Conservation (phyloP, 2,113 vertebrate species). For the Rhinolophus ferrumequinum region DNA sequence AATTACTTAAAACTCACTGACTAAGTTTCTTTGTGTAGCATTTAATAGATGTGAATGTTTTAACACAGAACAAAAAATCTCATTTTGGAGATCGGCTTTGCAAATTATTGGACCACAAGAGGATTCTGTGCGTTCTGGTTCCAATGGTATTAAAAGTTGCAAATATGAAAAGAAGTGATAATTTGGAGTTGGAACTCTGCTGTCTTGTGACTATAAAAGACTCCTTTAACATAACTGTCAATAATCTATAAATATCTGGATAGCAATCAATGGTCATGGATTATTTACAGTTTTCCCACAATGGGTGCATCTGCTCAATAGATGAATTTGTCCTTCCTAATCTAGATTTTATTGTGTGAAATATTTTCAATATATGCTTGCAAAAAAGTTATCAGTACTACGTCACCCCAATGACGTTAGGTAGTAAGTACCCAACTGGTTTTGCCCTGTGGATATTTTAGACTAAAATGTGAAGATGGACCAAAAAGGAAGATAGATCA, state of each 20-base stretch:
- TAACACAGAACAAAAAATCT: slow-evolving; percentile 66
- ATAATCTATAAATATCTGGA: neutral
- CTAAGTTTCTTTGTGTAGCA: slow-evolving; percentile 64
- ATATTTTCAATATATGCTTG: slow-evolving; percentile 26
- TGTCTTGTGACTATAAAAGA: neutral
- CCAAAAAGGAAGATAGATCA: neutral
- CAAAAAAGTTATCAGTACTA: slow-evolving; percentile 45
- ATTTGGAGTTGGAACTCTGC: neutral
- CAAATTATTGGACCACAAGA: neutral
- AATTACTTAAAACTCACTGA: slow-evolving; percentile 74
- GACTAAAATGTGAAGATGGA: neutral
- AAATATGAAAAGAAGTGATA: neutral
- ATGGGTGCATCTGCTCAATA: slow-evolving; percentile 23
- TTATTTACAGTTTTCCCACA: slow-evolving; percentile 54
- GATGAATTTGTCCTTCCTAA: slow-evolving; percentile 56
- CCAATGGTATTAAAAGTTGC: slow-evolving; percentile 51
- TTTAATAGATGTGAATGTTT: slow-evolving; percentile 47
- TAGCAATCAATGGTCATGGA: slow-evolving; percentile 58
- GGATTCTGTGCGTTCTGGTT: slow-evolving; percentile 51
- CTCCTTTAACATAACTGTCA: neutral
- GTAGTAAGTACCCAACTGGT: neutral
- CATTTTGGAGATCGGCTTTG: slow-evolving; percentile 51
- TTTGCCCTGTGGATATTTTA: neutral
- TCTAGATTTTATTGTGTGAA: neutral
- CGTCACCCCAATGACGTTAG: neutral